Conservation (phyloP, 2,113 vertebrate species). For the Vidua chalybeata region DNA sequence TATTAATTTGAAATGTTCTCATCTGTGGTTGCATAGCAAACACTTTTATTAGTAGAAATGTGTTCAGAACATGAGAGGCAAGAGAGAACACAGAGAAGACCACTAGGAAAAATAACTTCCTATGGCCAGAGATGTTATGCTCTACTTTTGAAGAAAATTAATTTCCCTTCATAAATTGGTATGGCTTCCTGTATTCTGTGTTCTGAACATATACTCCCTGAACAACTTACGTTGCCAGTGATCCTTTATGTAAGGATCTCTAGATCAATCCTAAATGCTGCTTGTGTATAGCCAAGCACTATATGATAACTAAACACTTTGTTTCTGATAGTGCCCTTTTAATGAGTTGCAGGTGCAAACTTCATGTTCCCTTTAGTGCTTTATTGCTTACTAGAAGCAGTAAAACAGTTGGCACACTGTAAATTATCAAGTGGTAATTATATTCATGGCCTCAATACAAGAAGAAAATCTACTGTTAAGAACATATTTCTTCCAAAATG, state of each 20-base stretch:
- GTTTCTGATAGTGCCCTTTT: constrained; percentile 52
- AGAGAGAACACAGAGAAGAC: neutral
- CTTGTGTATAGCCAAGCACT: neutral
- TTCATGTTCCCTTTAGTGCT: constrained; percentile 52
- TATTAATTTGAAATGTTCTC: neutral
- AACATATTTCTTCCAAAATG: constrained; percentile 67
- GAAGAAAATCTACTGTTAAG: constrained; percentile 73
- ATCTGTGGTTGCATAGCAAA: neutral
- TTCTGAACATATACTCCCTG: neutral
- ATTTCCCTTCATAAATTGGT: neutral
- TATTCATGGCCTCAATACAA: constrained; percentile 72
- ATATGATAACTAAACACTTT: constrained; percentile 28
- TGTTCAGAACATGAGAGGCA: neutral
- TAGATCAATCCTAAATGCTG: neutral
- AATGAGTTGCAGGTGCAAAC: constrained; percentile 67
- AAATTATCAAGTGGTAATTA: constrained; percentile 77
- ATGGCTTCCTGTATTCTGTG: neutral
- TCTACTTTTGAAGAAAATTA: neutral
- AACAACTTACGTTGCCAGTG: neutral
- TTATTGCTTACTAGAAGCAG: constrained; percentile 63
- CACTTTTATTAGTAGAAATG: neutral
- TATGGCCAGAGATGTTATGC: neutral
- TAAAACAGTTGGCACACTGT: constrained; percentile 70
- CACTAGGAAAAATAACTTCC: neutral
- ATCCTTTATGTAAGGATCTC: neutral